Conservation (phyloP, 2,113 vertebrate species). For the Diphyllodes magnificus region DNA sequence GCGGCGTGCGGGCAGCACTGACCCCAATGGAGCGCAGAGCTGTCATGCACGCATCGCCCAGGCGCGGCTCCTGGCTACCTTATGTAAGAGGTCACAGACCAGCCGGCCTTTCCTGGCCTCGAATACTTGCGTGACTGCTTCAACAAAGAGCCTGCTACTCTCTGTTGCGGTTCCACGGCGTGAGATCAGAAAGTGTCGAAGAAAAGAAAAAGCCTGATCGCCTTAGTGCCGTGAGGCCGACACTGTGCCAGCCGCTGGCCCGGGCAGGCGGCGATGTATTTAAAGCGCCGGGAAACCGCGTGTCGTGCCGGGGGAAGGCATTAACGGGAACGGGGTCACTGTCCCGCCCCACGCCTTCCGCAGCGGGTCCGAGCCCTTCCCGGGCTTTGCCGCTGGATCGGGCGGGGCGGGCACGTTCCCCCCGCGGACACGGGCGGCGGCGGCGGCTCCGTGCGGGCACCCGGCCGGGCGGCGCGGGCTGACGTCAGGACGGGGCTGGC, state of each 20-base stretch:
- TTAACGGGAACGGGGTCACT: fast-evolving
- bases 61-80: neutral
- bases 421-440: neutral
- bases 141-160: neutral
- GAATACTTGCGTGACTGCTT: fast-evolving
- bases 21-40: fast-evolving
- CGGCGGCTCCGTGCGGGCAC: neutral
- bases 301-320: too few relatives aligned
- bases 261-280: neutral
- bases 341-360: neutral
- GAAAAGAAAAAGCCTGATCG: too few relatives aligned
- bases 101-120: neutral
- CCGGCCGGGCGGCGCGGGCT: neutral
- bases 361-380: too few relatives aligned
- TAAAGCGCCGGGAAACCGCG: too few relatives aligned
- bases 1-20: neutral
- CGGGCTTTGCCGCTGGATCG: neutral
- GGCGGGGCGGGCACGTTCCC: fast-evolving
- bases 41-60: fast-evolving
- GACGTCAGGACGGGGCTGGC: neutral
- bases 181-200: neutral
- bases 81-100: fast-evolving
- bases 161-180: fast-evolving
- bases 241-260: fast-evolving
- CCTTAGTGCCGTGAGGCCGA: neutral